These are phyloP conservation scores for Neolamprologus longior DNA, from an alignment of 2,113 vertebrate species.

Conservation along the genomic window DNA sequence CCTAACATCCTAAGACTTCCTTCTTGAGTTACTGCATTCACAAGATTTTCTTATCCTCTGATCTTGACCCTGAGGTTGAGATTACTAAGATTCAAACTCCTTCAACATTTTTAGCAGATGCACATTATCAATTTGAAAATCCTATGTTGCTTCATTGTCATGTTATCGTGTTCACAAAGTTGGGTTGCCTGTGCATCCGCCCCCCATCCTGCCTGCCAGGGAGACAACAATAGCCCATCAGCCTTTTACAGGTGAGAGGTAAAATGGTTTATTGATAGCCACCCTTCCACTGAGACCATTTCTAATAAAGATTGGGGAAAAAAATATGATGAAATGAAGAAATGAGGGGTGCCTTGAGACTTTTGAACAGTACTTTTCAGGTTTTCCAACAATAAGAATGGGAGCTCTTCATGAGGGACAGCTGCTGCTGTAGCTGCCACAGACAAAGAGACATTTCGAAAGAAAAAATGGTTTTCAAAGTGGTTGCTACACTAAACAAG, in stretches of 20 bases:
- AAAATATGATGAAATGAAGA: neutral
- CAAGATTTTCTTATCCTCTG: neutral
- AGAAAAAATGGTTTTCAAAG: neutral
- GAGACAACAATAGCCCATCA: neutral
- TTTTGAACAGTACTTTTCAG: neutral
- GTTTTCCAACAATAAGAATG: neutral
- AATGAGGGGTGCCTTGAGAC: neutral
- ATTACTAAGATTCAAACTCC: neutral
- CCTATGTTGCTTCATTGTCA: neutral
- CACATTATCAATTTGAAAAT: neutral
- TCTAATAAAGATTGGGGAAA: neutral
- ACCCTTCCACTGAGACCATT: neutral
- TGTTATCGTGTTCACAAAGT: neutral
- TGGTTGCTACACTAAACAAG: neutral
- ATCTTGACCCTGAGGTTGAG: neutral
- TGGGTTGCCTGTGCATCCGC: neutral
- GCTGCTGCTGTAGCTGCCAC: neutral
- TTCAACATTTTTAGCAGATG: neutral
- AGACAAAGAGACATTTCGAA: neutral
- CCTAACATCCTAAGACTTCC: neutral
- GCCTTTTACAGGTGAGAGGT: neutral
- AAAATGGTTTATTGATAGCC: neutral
- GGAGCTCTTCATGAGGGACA: accelerated
- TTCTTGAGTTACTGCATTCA: neutral
- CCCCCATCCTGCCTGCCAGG: neutral